Evolutionary conservation across 1,140 invertebrate species (phyloP), one percentile per base, ranked within the genome.

Genomic region (Contarinia nasturtii): DNA sequence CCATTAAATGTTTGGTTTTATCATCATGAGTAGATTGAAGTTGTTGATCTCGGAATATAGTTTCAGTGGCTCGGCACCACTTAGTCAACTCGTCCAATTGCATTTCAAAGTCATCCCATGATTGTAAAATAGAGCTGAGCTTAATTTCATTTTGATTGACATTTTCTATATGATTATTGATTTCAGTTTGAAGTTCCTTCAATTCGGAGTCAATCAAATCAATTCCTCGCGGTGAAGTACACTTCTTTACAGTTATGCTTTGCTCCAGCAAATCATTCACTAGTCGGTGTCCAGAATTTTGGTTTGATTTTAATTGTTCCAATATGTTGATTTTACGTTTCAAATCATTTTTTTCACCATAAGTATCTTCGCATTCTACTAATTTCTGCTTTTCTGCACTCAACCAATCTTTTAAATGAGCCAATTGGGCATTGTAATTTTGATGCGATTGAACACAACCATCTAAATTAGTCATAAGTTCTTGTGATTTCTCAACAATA

Each of bases 101-200:
- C 36, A 72, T 67, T 59, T 95, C 89, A 66, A 92, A 94, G 48
- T 85, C 79, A 49, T 79, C 72, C 91, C 92, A 96, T 61, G 85
- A 80, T 41, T 77, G 72, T 12, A 89, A 59, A 0, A 80, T 76
- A 51, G 76, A 70, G 54, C 82, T 75, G 38, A 91, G 74, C 56
- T 81, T 82, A 19, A 71, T 66, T 52, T 80, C 72, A 7, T 75
- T 72, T 18, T 63, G 64, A 50, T 73, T 74, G 48, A 84, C 76
- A 54, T 76, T 74, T 46, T 66, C 69, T 22, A 80, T 64, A 56
- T 82, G 75, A 56, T 77, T 75, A 47, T 70, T 69, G 41, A 82
- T 61, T 49, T 75, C 70, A 45, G 68, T 61, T 64, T 80, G 75
- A 56, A 88, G 56, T 46, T 79, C 74, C 33, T 74, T 68, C 44